These are phyloP conservation scores for Pycnonotus jocosus DNA, from an alignment of 2,113 vertebrate species.

Conservation along the genomic window DNA sequence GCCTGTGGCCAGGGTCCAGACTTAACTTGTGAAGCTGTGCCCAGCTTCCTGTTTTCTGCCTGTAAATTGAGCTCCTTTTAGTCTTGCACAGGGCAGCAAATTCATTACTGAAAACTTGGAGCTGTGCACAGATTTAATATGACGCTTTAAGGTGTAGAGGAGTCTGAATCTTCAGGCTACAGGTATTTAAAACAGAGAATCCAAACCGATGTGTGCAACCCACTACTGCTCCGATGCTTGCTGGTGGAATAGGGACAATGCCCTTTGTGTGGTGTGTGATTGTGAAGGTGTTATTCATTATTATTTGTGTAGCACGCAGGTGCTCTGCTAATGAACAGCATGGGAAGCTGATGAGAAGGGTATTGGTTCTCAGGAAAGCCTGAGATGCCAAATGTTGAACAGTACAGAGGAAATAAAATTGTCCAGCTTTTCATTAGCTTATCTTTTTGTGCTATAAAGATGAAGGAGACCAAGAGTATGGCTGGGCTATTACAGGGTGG, in stretches of 20 bases:
- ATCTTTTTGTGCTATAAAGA: not conserved
- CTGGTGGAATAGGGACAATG: not conserved
- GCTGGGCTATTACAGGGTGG: not conserved
- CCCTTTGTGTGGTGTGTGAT: accelerated
- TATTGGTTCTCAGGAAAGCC: not conserved
- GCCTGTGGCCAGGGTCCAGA: not conserved
- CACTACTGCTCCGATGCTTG: not conserved
- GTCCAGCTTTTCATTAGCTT: not conserved
- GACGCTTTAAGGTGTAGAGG: not conserved
- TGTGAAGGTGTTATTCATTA: not conserved
- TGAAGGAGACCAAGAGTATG: not conserved
- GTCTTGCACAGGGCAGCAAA: not conserved
- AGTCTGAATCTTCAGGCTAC: not conserved
- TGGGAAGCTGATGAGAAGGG: not conserved
- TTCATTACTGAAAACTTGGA: not conserved
- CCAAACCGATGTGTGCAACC: not conserved
- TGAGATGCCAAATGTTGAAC: not conserved
- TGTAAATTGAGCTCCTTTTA: not conserved
- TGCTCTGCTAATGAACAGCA: not conserved
- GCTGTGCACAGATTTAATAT: not conserved
- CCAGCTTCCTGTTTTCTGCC: not conserved
- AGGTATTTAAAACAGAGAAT: not conserved
- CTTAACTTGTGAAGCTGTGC: not conserved
- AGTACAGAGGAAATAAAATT: not conserved
- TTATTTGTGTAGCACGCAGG: not conserved